Evolutionary conservation across 2,797 vertebrate species (phyloP).

Genomic region (Balearica regulorum): DNA sequence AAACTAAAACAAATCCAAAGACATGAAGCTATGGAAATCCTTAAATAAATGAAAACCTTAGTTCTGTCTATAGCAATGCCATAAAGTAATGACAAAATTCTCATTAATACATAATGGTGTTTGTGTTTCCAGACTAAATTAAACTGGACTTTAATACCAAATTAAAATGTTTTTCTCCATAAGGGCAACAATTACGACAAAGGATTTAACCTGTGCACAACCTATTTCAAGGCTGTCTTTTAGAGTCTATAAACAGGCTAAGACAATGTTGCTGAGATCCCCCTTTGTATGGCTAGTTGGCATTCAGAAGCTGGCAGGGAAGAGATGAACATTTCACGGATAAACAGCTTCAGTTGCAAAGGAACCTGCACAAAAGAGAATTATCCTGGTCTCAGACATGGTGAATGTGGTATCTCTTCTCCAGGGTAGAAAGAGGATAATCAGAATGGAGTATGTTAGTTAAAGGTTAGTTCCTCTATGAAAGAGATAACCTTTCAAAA

Average conservation of each 20-base stretch:
- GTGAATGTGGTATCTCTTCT: neutral
- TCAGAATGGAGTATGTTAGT: neutral
- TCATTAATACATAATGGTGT: neutral
- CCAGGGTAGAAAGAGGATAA: neutral
- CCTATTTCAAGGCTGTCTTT: neutral
- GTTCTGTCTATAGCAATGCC: neutral
- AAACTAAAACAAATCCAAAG: neutral
- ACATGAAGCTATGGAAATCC: neutral
- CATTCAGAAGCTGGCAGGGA: neutral
- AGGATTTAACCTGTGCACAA: neutral
- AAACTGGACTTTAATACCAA: neutral
- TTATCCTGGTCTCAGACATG: neutral
- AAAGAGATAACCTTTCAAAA: neutral
- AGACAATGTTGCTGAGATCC: neutral
- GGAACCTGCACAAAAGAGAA: neutral
- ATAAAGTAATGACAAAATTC: neutral
- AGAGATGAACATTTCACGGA: neutral
- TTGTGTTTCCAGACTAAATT: neutral
- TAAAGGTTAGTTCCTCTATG: neutral
- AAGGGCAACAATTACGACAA: neutral
- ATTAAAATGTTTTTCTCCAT: neutral
- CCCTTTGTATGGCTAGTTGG: neutral
- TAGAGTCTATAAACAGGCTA: neutral
- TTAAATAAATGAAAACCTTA: neutral
- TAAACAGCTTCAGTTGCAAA: neutral